A percentile compares a stretch with the other conserved stretches of the same genome.
Evolutionary conservation across 2,113 vertebrate genomes (phyloP).

Genomic region (Rhea pennata): DNA sequence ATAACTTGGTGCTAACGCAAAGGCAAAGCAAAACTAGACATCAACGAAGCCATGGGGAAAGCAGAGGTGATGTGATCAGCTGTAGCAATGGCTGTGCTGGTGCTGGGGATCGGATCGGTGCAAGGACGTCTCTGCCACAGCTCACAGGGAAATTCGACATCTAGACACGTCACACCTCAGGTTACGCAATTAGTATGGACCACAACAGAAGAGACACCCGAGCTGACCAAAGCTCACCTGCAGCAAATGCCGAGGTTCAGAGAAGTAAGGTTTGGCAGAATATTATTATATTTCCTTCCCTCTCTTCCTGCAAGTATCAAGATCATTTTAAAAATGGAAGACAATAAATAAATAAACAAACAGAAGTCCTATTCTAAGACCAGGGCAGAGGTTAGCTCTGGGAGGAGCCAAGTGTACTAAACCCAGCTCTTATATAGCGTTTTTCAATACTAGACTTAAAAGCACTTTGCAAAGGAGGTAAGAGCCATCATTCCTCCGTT

Average conservation of each 20-base stretch:
- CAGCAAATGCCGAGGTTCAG: neutral
- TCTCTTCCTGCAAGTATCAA: neutral
- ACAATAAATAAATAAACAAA: neutral
- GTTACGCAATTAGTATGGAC: neutral
- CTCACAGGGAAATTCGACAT: neutral
- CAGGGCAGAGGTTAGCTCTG: neutral
- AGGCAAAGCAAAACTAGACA: neutral
- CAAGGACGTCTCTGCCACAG: neutral
- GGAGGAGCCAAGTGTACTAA: neutral
- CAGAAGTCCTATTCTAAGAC: neutral
- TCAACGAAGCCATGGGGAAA: neutral
- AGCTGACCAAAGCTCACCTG: neutral
- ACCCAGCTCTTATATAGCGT: neutral
- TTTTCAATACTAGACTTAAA: neutral
- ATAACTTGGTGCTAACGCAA: neutral
- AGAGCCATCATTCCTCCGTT: neutral
- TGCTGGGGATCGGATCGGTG: neutral
- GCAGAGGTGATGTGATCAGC: neutral
- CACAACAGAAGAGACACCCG: neutral
- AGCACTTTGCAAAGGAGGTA: neutral
- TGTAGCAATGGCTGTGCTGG: neutral
- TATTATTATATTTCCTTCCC: neutral
- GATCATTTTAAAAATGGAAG: neutral
- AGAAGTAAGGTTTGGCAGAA: neutral
- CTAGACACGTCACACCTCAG: neutral